Evolutionary conservation across 2,113 vertebrate genomes (phyloP).

Genomic region (Ondatra zibethicus): DNA sequence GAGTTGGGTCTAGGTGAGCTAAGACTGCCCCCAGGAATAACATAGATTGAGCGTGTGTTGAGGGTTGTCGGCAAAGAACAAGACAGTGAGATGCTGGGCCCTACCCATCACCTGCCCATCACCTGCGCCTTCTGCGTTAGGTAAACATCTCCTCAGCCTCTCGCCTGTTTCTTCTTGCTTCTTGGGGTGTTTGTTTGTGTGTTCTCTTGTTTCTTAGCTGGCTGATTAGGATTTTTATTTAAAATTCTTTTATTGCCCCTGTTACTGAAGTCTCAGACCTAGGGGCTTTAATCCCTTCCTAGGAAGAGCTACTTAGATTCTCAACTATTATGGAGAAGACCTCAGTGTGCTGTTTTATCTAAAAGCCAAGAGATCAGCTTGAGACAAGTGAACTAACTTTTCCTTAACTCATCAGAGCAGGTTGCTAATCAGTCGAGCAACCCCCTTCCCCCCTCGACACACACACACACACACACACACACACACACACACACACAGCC

Average conservation of each 20-base stretch:
- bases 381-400: slow-evolving; percentile 3
- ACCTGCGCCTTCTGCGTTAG: background rate
- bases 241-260: background rate
- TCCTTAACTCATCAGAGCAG: background rate
- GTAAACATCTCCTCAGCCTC: background rate
- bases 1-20: background rate
- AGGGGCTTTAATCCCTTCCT: background rate
- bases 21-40: background rate
- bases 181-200: background rate
- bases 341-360: background rate
- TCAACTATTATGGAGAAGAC: background rate
- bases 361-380: background rate
- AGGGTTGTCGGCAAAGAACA: background rate
- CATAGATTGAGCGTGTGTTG: background rate
- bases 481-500: background rate
- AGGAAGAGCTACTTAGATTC: background rate
- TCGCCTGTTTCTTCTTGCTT: background rate
- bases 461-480: too few species aligned
- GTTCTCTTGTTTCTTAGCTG: background rate
- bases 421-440: background rate
- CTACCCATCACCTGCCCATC: background rate
- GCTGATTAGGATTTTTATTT: slow-evolving; percentile 1
- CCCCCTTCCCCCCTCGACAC: too few species aligned
- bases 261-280: background rate
- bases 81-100: background rate